Base-by-base conservation (phyloP, 2,797 vertebrate genomes). In the Microchirus variegatus region DNA sequence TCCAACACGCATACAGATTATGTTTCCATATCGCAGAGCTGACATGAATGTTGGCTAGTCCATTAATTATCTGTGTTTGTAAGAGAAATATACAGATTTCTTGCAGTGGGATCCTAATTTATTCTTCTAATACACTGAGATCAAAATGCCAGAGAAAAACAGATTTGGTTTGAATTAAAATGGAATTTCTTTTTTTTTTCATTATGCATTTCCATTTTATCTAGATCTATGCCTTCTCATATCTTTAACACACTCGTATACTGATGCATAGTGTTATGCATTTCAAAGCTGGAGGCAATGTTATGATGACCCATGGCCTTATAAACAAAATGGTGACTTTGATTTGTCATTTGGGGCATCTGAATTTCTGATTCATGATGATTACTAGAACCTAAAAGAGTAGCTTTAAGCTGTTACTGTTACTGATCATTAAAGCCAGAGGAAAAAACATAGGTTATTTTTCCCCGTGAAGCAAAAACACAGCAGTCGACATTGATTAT, bases 1-100 rank as follows among this genome's bases (percentile, higher is more conserved):
- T 52, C 7, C 50, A 19, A 44, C 63, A 65, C 7, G 63, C 78
- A 81, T 75, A 74, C 45, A 67, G 59, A 84, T 78, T 18, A 67
- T 69, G 50, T 67, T 72, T 79, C 63, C 74, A 80, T 71, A 59
- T 55, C 54, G 73, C 57, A 56, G 59, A 63, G 52, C 73, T 75
- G 76, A 77, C 71, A 70, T 57, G 51, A 75, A 81, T 72, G 40
- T 60, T 53, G 53, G 65, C 52, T 61, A 49, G 47, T 57, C 49
- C 62, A 49, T 87, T 87, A 76, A 73, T 75, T 70, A 71, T 72
- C 26, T 22, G 22, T 51, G 36, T 73, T 67, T 22, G 15, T 49
- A 59, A 38, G 26, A 58, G 13, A 59, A 69, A 57, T 16, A 66
- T 43, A 22, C 49, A 49, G 42, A 50, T 52, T 48, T 63, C 43